A percentile compares a stretch with the other conserved stretches of the same genome.
Evolutionary conservation across 2,888 invertebrate genomes (phyloP).

Genomic region (Gastracanthus pulcherrimus): DNA sequence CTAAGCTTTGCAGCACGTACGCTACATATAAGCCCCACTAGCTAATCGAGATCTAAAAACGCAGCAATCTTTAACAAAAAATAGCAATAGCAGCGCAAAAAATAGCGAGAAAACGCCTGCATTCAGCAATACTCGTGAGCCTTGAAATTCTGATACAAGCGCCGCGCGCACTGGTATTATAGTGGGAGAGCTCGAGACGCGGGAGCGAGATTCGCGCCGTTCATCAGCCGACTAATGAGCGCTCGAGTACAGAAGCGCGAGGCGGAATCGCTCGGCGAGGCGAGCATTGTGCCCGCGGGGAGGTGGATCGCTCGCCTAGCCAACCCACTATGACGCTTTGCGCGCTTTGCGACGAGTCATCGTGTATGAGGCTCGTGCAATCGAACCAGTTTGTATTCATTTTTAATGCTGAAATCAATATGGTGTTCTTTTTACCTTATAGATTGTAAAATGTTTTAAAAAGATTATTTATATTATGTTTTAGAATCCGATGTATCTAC

Average conservation of each 20-base stretch:
- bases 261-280: slow-evolving; percentile 15
- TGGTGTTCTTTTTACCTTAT: too few species aligned
- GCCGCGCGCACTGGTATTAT: background rate
- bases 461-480: too few species aligned
- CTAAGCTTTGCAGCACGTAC: too few species aligned
- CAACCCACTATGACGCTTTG: slow-evolving; percentile 11
- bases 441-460: too few species aligned
- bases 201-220: background rate
- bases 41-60: background rate
- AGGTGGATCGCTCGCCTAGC: slow-evolving; percentile 31
- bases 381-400: too few species aligned
- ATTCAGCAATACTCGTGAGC: slow-evolving; percentile 1
- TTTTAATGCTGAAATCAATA: too few species aligned
- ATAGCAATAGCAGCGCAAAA: too few species aligned
- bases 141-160: slow-evolving; percentile 30
- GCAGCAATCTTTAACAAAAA: background rate
- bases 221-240: slow-evolving; percentile 44
- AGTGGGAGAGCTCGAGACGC: background rate
- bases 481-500: too few species aligned
- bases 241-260: slow-evolving; percentile 35
- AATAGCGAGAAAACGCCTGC: background rate
- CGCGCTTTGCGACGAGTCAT: background rate
- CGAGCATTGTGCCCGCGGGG: slow-evolving; percentile 20
- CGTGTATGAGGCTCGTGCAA: too few species aligned
- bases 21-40: too few species aligned